Percentiles rank a stretch among this genome's conserved stretches.
Conservation (phyloP, 2,888 invertebrate genomes). For the Kryphioiulus occultus region DNA sequence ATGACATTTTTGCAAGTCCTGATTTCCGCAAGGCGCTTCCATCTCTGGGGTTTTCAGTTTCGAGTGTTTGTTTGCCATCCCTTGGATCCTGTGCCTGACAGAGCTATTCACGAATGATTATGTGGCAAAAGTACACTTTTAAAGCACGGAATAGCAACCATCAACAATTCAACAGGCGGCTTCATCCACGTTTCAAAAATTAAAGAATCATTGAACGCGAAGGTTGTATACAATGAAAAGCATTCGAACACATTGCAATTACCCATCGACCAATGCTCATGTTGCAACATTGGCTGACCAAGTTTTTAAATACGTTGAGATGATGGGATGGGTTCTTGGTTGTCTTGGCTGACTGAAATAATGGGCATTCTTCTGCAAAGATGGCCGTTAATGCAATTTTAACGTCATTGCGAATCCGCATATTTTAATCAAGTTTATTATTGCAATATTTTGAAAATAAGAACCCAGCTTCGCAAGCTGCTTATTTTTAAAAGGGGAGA, state of each 20-base stretch:
- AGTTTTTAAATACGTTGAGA: no score
- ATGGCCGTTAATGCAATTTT: not conserved
- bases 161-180: not conserved
- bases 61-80: not conserved
- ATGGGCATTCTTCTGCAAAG: not conserved
- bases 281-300: no score
- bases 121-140: not conserved
- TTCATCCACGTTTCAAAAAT: not conserved
- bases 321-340: no score
- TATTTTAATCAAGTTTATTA: slow-evolving; percentile 31
- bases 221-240: not conserved
- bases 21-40: not conserved
- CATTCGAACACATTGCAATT: not conserved
- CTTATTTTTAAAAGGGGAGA: slow-evolving; percentile 36
- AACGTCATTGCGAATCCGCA: not conserved
- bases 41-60: not conserved
- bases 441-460: slow-evolving; percentile 11
- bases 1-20: not conserved
- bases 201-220: not conserved
- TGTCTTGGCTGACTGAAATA: not conserved
- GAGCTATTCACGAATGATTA: not conserved
- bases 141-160: no score
- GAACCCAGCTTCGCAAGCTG: not conserved
- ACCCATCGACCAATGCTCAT: no score
- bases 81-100: not conserved